These are phyloP conservation scores for Tragelaphus imberbis DNA, from an alignment of 2,113 vertebrate species.

Conservation along the genomic window DNA sequence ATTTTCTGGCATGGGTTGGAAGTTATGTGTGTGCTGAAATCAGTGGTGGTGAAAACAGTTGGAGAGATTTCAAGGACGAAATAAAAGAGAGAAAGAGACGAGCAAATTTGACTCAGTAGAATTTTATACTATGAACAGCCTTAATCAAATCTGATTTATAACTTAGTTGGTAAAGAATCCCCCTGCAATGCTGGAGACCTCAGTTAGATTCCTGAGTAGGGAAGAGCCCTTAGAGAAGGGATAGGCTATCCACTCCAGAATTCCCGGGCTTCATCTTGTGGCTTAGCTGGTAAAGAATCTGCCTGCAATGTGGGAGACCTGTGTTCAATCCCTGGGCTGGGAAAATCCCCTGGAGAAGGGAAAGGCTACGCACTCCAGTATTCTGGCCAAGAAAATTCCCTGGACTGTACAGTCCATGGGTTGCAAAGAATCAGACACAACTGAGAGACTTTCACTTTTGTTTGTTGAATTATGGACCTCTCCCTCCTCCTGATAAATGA, in stretches of 20 bases:
- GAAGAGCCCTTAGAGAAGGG: not conserved
- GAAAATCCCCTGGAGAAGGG: not conserved
- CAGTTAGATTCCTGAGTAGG: not conserved
- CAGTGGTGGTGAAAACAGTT: not conserved
- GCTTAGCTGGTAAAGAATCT: not conserved
- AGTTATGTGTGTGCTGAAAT: not conserved
- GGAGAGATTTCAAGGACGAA: not conserved
- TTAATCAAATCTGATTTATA: not conserved
- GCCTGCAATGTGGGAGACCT: not conserved
- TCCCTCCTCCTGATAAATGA: not conserved
- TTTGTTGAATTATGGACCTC: not conserved
- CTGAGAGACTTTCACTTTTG: not conserved
- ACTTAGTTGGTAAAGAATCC: not conserved
- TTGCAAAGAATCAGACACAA: not conserved
- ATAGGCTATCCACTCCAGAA: not conserved
- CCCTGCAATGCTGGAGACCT: not conserved
- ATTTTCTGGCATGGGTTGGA: not conserved
- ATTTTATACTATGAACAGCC: not conserved
- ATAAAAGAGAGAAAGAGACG: not conserved
- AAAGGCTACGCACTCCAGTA: not conserved
- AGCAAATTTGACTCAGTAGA: not conserved
- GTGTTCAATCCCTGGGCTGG: not conserved
- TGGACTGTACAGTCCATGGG: not conserved
- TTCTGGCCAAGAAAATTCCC: not conserved
- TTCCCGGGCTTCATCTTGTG: not conserved